These are phyloP conservation scores for Cantharis flavilabris DNA, from an alignment of 2,888 invertebrate genomes.

Conservation along the genomic window DNA sequence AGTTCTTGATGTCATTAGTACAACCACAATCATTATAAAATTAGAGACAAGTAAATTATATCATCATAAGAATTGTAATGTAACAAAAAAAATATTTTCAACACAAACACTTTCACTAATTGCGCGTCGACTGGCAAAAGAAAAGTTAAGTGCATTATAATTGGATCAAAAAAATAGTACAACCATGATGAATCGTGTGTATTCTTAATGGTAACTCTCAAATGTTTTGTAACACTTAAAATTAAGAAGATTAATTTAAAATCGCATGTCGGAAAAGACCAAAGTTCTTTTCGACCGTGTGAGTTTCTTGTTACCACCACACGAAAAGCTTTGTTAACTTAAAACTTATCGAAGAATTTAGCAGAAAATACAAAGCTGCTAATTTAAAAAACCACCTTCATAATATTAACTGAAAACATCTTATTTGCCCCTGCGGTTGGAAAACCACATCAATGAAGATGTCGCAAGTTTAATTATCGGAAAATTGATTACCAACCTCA, in stretches of 20 bases:
- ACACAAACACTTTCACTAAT: background rate
- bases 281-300: no score
- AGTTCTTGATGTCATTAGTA: background rate
- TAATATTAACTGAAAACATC: background rate
- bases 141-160: background rate
- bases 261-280: no score
- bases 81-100: background rate
- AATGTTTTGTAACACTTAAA: background rate
- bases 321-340: background rate
- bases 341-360: background rate
- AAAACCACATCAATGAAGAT: background rate
- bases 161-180: background rate
- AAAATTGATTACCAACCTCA: background rate
- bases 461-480: background rate
- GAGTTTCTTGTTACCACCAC: background rate
- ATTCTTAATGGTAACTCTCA: background rate
- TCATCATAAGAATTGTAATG: background rate
- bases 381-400: background rate
- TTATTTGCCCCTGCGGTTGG: background rate
- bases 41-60: background rate
- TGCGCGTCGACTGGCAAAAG: background rate
- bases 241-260: background rate
- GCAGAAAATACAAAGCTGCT: background rate
- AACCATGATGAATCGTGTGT: background rate
- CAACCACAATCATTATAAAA: background rate